Conservation (phyloP, 2,797 vertebrate genomes). For the Mastacembelus armatus region DNA sequence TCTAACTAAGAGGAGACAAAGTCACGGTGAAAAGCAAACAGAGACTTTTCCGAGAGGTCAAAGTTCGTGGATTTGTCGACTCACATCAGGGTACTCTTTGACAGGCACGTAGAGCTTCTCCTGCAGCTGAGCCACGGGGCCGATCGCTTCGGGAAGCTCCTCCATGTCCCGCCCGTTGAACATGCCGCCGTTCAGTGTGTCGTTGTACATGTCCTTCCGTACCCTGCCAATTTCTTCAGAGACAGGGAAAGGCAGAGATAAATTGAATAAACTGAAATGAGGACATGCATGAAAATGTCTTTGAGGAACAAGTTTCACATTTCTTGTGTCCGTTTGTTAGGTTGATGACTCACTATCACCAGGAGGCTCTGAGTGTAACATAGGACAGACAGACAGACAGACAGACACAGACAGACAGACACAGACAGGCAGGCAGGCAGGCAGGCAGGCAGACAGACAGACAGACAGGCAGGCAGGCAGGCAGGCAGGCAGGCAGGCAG, state of each 20-base stretch:
- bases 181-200: constrained; percentile 94
- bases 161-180: constrained; percentile 93
- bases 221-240: constrained; percentile 97
- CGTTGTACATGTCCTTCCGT: constrained; percentile 99
- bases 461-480: constrained; percentile 9
- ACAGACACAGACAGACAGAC: constrained; percentile 12
- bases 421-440: constrained; percentile 18
- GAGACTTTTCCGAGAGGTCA: constrained; percentile 68
- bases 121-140: constrained; percentile 97
- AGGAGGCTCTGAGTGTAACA: constrained; percentile 40
- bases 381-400: constrained; percentile 25
- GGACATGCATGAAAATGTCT: not conserved
- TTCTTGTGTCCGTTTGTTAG: constrained; percentile 42
- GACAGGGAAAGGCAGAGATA: not conserved
- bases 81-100: constrained; percentile 99
- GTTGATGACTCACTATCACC: constrained; percentile 65
- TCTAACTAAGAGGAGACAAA: constrained; percentile 45
- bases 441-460: constrained; percentile 23
- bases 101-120: constrained; percentile 99
- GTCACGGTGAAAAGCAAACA: constrained; percentile 58
- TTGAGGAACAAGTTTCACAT: constrained; percentile 45
- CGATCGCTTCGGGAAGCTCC: constrained; percentile 95
- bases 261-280: constrained; percentile 1
- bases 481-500: constrained; percentile 25
- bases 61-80: constrained; percentile 68